These are phyloP conservation scores for Mythimna impura DNA, from an alignment of 2,888 invertebrate genomes.

Conservation along the genomic window DNA sequence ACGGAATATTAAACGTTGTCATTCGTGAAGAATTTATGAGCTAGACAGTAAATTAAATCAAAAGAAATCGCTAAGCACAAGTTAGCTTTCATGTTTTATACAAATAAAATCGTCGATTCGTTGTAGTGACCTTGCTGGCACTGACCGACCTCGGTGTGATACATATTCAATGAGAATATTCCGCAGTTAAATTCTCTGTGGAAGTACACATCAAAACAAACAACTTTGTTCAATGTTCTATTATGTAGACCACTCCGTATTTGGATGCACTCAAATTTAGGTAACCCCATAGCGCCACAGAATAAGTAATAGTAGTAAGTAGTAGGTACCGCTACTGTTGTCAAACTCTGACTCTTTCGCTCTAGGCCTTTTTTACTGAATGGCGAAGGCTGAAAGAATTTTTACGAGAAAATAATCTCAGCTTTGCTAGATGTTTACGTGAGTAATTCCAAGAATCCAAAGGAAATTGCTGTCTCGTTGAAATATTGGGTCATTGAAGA, in stretches of 20 bases:
- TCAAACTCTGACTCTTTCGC: slow-evolving; percentile 37
- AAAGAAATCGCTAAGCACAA: slow-evolving; percentile 50
- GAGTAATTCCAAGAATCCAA: slow-evolving; percentile 15
- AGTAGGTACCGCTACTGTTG: slow-evolving; percentile 15
- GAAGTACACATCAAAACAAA: slow-evolving; percentile 60
- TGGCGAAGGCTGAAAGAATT: slow-evolving; percentile 18
- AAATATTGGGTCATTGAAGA: slow-evolving; percentile 39
- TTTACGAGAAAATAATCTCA: slow-evolving; percentile 41
- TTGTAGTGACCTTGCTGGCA: slow-evolving; percentile 80
- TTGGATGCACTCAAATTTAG: slow-evolving; percentile 50
- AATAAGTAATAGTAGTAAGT: no score
- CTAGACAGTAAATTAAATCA: slow-evolving; percentile 32
- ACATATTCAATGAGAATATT: slow-evolving; percentile 81
- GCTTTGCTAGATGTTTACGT: slow-evolving; percentile 16
- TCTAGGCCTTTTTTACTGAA: slow-evolving; percentile 44
- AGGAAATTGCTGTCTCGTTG: slow-evolving; percentile 23
- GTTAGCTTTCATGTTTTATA: slow-evolving; percentile 46
- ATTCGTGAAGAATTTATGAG: slow-evolving; percentile 44
- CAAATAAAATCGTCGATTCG: slow-evolving; percentile 62
- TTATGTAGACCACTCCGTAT: slow-evolving; percentile 27
- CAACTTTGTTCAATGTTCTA: slow-evolving; percentile 36
- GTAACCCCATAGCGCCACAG: slow-evolving; percentile 15
- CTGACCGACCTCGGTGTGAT: slow-evolving; percentile 82
- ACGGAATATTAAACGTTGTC: slow-evolving; percentile 45
- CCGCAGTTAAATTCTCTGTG: slow-evolving; percentile 50